A percentile compares a stretch with the other conserved stretches of the same genome.
phyloP scores from a whole-genome alignment of 2,113 vertebrate genomes.

The Bettongia penicillata region DNA sequence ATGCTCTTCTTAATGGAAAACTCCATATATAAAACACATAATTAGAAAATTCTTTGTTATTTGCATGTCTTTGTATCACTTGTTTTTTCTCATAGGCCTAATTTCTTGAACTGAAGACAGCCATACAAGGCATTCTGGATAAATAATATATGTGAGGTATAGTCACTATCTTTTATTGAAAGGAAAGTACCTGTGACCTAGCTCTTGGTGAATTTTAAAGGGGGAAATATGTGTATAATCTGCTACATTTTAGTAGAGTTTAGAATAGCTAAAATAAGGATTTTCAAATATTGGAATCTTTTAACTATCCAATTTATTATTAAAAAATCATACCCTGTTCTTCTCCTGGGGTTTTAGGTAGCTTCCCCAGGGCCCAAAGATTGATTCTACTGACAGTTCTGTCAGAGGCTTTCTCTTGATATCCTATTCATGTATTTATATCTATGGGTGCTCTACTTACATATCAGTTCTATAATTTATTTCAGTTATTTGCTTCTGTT shows the following conservation, averaged over 20 bases:
- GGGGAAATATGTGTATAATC: not conserved
- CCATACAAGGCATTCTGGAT: not conserved
- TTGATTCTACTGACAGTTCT: not conserved
- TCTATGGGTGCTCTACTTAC: not conserved
- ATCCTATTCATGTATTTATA: not conserved
- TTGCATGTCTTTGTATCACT: not conserved
- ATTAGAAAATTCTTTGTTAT: not conserved
- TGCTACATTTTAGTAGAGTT: not conserved
- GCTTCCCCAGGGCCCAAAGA: not conserved
- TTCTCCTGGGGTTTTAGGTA: not conserved
- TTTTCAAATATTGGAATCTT: not conserved
- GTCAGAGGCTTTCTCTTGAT: conserved; percentile 5
- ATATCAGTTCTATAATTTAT: not conserved
- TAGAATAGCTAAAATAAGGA: not conserved
- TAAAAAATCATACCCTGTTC: not conserved
- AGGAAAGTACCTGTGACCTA: not conserved
- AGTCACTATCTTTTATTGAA: not conserved
- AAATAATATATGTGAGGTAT: accelerated
- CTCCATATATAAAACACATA: not conserved
- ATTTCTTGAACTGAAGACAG: not conserved
- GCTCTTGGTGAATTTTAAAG: not conserved
- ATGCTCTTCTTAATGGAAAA: too few species aligned
- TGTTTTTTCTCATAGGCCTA: not conserved
- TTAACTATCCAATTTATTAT: not conserved
- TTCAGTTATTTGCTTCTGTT: not conserved